phyloP scores from a whole-genome alignment of 2,113 vertebrate genomes.

The Myiopsitta monachus region DNA sequence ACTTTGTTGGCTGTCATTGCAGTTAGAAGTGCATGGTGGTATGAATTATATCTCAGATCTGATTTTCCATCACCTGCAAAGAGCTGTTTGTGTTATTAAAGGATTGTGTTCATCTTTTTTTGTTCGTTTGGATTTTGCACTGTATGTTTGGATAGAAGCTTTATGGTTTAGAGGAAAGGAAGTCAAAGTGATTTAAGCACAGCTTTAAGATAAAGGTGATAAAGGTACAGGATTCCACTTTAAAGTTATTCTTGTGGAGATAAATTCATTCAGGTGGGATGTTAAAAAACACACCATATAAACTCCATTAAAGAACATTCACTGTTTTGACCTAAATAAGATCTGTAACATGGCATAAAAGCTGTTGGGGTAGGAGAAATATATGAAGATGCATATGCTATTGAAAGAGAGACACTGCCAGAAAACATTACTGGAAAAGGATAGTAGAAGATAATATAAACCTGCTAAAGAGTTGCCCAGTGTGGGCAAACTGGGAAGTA shows the following conservation, averaged over 20 bases:
- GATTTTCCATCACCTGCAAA: neutral
- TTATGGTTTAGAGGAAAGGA: constrained; percentile 16
- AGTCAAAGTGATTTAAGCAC: constrained; percentile 21
- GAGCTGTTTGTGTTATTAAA: neutral
- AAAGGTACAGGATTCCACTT: constrained; percentile 34
- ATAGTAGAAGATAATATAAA: neutral
- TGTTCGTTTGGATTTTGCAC: neutral
- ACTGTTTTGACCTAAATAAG: neutral
- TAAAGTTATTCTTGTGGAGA: constrained; percentile 20
- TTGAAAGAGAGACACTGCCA: neutral
- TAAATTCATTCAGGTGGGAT: neutral
- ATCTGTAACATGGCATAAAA: neutral
- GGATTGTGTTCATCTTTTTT: neutral
- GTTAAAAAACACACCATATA: constrained; percentile 19
- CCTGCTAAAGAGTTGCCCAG: neutral
- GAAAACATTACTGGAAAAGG: neutral
- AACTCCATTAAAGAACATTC: constrained; percentile 6
- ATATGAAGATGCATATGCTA: neutral
- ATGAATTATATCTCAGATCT: neutral
- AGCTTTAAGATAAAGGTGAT: constrained; percentile 49
- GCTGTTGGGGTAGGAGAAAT: neutral
- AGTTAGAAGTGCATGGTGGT: neutral
- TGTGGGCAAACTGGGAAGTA: neutral
- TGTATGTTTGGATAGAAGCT: constrained; percentile 33
- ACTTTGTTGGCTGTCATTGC: neutral